Conservation (phyloP, 2,888 invertebrate genomes). For the Norana najaformis region DNA sequence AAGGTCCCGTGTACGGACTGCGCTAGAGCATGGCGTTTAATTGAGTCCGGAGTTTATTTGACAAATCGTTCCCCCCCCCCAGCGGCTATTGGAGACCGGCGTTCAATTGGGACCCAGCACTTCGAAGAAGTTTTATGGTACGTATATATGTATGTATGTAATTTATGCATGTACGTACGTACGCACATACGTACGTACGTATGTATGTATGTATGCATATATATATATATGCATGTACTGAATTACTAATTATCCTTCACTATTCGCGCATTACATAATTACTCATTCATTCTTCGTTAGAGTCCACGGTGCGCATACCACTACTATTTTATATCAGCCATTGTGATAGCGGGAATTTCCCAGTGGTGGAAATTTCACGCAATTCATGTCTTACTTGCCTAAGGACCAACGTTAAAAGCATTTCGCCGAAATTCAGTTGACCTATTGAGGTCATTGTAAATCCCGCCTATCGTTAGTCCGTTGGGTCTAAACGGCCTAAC, state of each 20-base stretch:
- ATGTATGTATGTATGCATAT: conserved; percentile 28
- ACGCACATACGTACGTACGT: conserved; percentile 21
- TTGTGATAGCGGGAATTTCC: not conserved
- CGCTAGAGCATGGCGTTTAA: too few species aligned
- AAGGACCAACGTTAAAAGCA: not conserved
- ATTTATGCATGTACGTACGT: conserved; percentile 19
- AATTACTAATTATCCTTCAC: not conserved
- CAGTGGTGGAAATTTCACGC: not conserved
- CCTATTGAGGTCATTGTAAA: too few species aligned
- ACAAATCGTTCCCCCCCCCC: too few species aligned
- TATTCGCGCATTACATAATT: not conserved
- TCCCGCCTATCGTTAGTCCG: too few species aligned
- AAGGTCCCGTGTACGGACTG: too few species aligned
- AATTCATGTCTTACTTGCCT: not conserved
- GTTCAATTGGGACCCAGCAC: too few species aligned
- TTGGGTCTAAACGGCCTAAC: not conserved
- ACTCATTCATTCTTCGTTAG: too few species aligned
- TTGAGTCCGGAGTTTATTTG: too few species aligned
- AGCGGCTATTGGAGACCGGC: too few species aligned
- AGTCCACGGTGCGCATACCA: too few species aligned
- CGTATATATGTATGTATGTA: not conserved
- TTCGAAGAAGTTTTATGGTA: too few species aligned
- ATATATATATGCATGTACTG: conserved; percentile 23
- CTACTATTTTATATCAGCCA: not conserved
- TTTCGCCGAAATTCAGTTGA: not conserved